These are phyloP conservation scores for Bimastos eiseni DNA, from an alignment of 2,888 invertebrate genomes.

Conservation along the genomic window DNA sequence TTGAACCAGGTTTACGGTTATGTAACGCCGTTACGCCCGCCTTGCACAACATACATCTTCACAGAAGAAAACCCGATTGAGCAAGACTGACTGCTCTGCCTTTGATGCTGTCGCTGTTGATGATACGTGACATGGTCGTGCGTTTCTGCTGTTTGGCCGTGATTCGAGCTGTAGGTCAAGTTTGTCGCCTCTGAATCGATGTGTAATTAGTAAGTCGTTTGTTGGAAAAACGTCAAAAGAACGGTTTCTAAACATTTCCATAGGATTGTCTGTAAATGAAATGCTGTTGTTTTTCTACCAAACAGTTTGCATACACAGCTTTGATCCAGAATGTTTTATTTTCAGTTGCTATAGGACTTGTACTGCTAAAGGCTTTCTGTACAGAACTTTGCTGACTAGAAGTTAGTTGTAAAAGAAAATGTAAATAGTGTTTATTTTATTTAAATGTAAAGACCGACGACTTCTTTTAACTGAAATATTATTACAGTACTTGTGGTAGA, in stretches of 20 bases:
- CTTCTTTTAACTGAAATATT: not conserved
- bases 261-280: not conserved
- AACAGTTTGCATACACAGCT: not conserved
- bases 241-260: constrained; percentile 7
- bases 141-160: not conserved
- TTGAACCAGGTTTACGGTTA: constrained; percentile 13
- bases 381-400: not conserved
- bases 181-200: not conserved
- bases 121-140: not conserved
- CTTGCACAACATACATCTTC: constrained; percentile 6
- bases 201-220: not conserved
- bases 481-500: not conserved
- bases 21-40: not conserved
- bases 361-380: constrained; percentile 6
- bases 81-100: not conserved
- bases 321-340: not conserved
- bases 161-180: not conserved
- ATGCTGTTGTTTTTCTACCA: constrained; percentile 13
- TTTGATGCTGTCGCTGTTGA: not conserved
- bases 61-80: not conserved
- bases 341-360: not conserved
- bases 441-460: not conserved
- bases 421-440: constrained; percentile 13
- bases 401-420: not conserved
- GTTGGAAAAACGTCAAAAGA: not conserved